These are phyloP conservation scores for Tetraodon nigroviridis DNA, from an alignment of 2,113 vertebrate genomes.

Conservation along the genomic window DNA sequence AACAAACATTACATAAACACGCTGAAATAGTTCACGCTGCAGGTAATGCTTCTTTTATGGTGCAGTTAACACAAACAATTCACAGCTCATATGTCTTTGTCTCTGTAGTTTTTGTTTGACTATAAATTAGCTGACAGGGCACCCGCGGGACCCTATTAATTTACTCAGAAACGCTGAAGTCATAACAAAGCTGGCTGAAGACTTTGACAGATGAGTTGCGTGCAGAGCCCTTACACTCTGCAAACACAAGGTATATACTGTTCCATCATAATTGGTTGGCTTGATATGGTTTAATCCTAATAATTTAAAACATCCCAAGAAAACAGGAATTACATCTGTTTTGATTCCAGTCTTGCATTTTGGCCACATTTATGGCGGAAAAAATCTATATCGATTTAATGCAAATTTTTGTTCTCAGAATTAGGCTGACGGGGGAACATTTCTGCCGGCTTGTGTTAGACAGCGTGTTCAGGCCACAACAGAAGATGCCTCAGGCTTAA, in stretches of 20 bases:
- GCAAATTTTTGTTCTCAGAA: conserved; percentile 38
- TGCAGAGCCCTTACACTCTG: conserved; percentile 4
- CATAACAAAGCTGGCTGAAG: conserved; percentile 18
- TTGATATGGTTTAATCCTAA: too few species aligned
- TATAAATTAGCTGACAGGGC: conserved; percentile 75
- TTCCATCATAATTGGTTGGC: too few species aligned
- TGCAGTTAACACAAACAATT: conserved; percentile 79
- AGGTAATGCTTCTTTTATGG: conserved; percentile 74
- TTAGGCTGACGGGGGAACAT: conserved; percentile 48
- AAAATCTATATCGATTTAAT: too few species aligned
- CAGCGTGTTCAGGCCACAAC: conserved; percentile 50
- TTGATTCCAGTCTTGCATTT: too few species aligned
- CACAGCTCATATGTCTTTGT: conserved; percentile 80
- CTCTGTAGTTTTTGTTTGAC: conserved; percentile 72
- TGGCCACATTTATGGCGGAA: too few species aligned
- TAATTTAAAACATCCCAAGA: too few species aligned
- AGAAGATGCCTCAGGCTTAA: conserved; percentile 69
- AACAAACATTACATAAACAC: conserved; percentile 18
- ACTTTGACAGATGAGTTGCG: conserved; percentile 29
- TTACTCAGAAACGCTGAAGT: conserved; percentile 38
- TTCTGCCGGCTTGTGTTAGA: conserved; percentile 66
- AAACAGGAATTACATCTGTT: too few species aligned
- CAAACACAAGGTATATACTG: too few species aligned
- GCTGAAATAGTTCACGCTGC: conserved; percentile 1
- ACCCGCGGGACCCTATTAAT: conserved; percentile 68